Base-by-base conservation (phyloP, 2,113 vertebrate species). In the Nothoprocta perdicaria region DNA sequence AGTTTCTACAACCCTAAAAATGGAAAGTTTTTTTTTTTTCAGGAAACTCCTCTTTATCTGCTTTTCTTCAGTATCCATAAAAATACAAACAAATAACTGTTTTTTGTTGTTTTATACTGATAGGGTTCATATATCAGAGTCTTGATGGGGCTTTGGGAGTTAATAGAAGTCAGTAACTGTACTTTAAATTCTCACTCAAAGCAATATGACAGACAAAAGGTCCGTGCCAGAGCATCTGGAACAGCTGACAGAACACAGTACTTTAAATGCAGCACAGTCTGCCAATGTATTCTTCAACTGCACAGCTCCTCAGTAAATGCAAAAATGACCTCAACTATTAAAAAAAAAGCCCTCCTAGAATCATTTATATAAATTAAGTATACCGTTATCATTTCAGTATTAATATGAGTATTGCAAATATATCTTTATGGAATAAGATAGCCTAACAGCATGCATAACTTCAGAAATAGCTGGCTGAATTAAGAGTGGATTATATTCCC, bases 21-120 rank as follows among this genome's bases (percentile, higher is more conserved):
- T 29, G 5, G n/a, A 61, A 57, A 8, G 24, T 3, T 0, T 11
- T 53, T 3, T 0, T 11, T 53, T 33, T 46, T 50, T 0, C 17
- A 84, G 33, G 38, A 83, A 41, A 52, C 38, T 84, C 53, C 63
- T 85, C 8, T 80, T 83, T 43, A 80, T 63, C 53, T 78, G 27
- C 35, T 92, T 89, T 83, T 61, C 11, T 85, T 83, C 31, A 76
- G 65, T 26, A 73, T 48, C 3, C 7, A 73, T 5, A 53, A 66
- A 35, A 27, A 2, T 17, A 79, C 16, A 82, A 87, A 50, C 23
- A 10, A 69, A 58, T 12, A 76, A 15, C 1, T 29, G 1, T 5
- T 38, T 46, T 50, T 50, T 45, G 7, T 16, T 75, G 35, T 40
- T 81, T 87, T 33, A 74, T 38, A 52, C 4, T 19, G 23, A 43